A percentile compares a stretch with the other conserved stretches of the same genome.
phyloP scores from a whole-genome alignment of 2,113 vertebrate genomes.

The Mormoops blainvillei region DNA sequence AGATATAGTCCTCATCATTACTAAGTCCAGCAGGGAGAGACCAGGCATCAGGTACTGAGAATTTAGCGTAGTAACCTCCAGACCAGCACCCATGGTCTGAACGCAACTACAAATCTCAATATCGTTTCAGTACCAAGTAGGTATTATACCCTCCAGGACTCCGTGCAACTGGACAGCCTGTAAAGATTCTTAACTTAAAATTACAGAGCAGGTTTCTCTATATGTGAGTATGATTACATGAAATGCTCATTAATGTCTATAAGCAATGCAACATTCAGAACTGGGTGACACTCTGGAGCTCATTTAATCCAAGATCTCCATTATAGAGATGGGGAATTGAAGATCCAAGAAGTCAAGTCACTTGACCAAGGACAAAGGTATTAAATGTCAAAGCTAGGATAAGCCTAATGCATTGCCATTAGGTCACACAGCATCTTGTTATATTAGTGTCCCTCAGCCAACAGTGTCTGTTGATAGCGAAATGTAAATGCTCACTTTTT shows the following conservation, averaged over 20 bases:
- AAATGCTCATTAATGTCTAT: neutral
- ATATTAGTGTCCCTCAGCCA: neutral
- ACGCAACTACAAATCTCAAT: neutral
- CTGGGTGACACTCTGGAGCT: neutral
- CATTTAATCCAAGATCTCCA: neutral
- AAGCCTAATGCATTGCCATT: neutral
- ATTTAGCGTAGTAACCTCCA: neutral
- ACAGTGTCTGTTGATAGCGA: neutral
- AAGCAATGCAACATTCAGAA: neutral
- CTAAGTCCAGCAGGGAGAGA: neutral
- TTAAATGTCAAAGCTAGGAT: neutral
- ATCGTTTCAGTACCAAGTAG: neutral
- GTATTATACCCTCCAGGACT: neutral
- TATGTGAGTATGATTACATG: neutral
- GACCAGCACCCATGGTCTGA: neutral
- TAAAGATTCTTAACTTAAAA: neutral
- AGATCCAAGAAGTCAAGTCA: neutral
- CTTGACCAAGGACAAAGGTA: constrained; percentile 1
- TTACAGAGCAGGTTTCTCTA: neutral
- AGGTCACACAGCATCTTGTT: neutral
- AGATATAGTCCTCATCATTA: neutral
- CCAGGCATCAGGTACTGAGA: neutral
- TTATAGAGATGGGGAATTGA: constrained; percentile 11
- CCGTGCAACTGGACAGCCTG: neutral
- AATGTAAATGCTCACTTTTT: neutral